Base-by-base conservation (phyloP, 2,888 invertebrate genomes). In the Nomada fucata region DNA sequence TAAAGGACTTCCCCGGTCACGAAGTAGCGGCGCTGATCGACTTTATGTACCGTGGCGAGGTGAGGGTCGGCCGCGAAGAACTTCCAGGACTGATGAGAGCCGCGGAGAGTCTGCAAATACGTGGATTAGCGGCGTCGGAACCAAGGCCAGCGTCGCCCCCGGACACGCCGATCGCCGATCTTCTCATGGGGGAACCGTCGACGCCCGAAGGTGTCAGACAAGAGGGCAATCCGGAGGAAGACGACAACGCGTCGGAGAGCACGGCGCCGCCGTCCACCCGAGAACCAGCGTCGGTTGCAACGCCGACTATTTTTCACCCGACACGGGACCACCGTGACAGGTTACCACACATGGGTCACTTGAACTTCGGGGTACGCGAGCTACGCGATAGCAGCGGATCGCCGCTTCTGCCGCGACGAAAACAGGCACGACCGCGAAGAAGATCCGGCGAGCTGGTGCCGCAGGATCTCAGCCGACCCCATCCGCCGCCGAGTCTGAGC, bases 31-130 rank as follows among this genome's bases (percentile, higher is more conserved):
- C 97, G 52, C 97, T 98, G 82, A 97, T 98, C 83, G 97, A 98
- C 94, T 98, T 98, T 92, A 98, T 98, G 98, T 98, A 98, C 94
- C 97, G 97, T 88, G 98, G 98, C 55, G 98, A 98, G 94, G 97
- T 98, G 89, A 97, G 97, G 87, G 97, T 98, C 70, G 96, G 96
- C 10, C 97, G 97, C 91, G 97, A 97, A 92, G 97, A 97, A 84
- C 95, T 98, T 42, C 96, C 97, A 76, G 96, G 96, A 15, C 95
- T 98, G 88, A 97, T 98, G 91, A 96, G 97, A 90, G 98, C 98
- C 2, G 98, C 98, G 0, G 98, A 98, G 92, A 97, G 97, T 71
- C 95, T 98, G 82, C 97, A 98, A 93, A 96, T 97, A 84, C 96
- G 97, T 29, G 97, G 97, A 5, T 94, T 97, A 83, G 97, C 97